Base-by-base conservation (phyloP, 2,113 vertebrate genomes). In the Okapia johnstoni region DNA sequence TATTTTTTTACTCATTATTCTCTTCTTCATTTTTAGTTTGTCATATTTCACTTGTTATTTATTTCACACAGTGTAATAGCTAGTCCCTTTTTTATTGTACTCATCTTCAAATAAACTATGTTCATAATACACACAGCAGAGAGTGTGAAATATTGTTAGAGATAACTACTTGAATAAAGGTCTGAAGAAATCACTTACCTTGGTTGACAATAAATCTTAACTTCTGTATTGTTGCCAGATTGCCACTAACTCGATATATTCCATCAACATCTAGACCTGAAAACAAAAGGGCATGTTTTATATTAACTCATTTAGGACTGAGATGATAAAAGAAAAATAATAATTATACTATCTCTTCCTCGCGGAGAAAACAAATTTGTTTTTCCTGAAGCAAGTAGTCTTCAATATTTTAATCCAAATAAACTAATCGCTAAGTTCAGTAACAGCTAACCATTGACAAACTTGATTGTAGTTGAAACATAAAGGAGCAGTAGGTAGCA, bases 201-300 rank as follows among this genome's bases (percentile, higher is more conserved):
- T 99, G 99, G 98, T 99, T 99, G 97, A 99, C 99, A 87, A 99
- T 98, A 99, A 99, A 99, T 98, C 99, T 99, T 98, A 99, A 98
- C 98, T 99, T 99, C 99, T 99, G 99, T 99, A 99, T 99, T 96
- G 99, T 99, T 98, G 99, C 99, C 97, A 99, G 98, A 99, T 99
- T 99, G 97, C 99, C 99, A 96, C 99, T 99, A 97, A 99, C 99
- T 98, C 99, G 99, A 99, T 99, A 99, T 98, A 99, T 99, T 97
- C 99, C 99, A 98, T 99, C 99, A 98, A 98, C 99, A 90, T 99
- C 99, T 95, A 99, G 97, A 96, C 99, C 99, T 99, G 96, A 97
- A 99, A 99, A 98, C 92, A 98, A 96, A 99, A 98, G 93, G 89
- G 17, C 88, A 95, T 98, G 94, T 98, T 98, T 98, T 98, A 97